These are phyloP conservation scores for Oceanodroma tethys DNA, from an alignment of 2,113 vertebrate genomes.

Conservation along the genomic window DNA sequence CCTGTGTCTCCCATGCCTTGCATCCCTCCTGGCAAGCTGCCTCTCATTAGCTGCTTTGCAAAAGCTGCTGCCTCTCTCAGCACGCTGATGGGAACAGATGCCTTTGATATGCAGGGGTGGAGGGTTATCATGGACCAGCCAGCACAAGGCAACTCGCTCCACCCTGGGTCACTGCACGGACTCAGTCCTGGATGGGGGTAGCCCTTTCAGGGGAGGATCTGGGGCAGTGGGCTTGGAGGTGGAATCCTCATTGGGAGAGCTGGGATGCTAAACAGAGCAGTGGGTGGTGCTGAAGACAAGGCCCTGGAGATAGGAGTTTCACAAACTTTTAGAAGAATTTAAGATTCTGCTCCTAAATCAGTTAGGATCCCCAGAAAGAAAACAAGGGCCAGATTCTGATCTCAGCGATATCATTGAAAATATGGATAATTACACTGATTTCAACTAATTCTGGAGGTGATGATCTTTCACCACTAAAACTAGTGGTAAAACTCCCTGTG, in stretches of 20 bases:
- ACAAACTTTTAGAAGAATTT: not conserved
- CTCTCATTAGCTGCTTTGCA: not conserved
- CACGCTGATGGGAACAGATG: not conserved
- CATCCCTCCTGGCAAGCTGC: not conserved
- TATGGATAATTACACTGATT: not conserved
- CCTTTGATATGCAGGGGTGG: not conserved
- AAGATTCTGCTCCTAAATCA: not conserved
- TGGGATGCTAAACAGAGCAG: not conserved
- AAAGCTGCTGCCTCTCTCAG: not conserved
- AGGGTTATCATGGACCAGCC: not conserved
- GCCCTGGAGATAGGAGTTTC: not conserved
- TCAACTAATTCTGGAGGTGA: not conserved
- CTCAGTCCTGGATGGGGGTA: not conserved
- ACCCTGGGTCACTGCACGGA: not conserved
- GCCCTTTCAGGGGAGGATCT: not conserved
- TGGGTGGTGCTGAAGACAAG: not conserved
- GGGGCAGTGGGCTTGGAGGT: not conserved
- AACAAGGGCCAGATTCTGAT: not conserved
- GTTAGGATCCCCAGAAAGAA: not conserved
- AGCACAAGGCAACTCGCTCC: not conserved
- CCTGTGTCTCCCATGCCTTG: fast-evolving
- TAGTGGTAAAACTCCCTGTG: not conserved
- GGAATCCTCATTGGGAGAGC: not conserved
- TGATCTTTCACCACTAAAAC: not conserved
- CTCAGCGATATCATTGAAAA: not conserved